phyloP scores from a whole-genome alignment of 37 sponge, comb jelly and placozoan genomes.

The Aphrocallistes beatrix region DNA sequence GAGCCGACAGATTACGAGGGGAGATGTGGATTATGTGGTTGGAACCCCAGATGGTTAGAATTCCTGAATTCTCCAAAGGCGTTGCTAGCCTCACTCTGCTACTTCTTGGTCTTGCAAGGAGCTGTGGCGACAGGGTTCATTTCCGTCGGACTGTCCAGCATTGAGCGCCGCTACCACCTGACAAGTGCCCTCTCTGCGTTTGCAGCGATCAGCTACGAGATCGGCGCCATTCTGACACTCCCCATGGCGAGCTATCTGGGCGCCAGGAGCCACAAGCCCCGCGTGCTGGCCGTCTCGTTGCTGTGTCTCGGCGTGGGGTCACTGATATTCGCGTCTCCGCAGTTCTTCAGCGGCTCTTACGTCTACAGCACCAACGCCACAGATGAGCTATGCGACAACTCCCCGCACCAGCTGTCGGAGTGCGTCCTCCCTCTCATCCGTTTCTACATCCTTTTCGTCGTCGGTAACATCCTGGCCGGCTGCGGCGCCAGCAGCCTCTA shows the following conservation, averaged over 20 bases:
- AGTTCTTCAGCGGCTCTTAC: conserved; percentile 40
- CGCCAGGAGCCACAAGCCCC: conserved; percentile 53
- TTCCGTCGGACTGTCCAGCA: conserved; percentile 43
- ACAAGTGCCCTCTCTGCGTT: conserved; percentile 49
- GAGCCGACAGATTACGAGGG: no score
- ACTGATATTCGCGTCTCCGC: conserved; percentile 53
- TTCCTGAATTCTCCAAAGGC: background rate
- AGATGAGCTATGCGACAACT: conserved; percentile 27
- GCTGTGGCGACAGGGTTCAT: conserved; percentile 38
- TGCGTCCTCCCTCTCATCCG: background rate
- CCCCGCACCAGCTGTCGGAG: background rate
- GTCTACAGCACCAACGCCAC: conserved; percentile 21
- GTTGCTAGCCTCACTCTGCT: background rate
- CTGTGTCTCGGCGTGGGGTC: conserved; percentile 24
- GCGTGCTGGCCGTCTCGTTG: conserved; percentile 44
- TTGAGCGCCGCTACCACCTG: conserved; percentile 52
- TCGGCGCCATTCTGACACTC: conserved; percentile 43
- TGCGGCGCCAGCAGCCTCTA: conserved; percentile 67
- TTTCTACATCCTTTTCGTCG: conserved; percentile 50
- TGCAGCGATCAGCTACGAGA: conserved; percentile 38
- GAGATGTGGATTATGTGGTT: background rate
- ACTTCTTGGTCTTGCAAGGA: background rate
- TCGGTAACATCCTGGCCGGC: conserved; percentile 66
- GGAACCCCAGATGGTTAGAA: background rate
- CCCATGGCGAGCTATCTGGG: conserved; percentile 67